These are phyloP conservation scores for Sprattus sprattus DNA, from an alignment of 2,113 vertebrate genomes.

Conservation along the genomic window DNA sequence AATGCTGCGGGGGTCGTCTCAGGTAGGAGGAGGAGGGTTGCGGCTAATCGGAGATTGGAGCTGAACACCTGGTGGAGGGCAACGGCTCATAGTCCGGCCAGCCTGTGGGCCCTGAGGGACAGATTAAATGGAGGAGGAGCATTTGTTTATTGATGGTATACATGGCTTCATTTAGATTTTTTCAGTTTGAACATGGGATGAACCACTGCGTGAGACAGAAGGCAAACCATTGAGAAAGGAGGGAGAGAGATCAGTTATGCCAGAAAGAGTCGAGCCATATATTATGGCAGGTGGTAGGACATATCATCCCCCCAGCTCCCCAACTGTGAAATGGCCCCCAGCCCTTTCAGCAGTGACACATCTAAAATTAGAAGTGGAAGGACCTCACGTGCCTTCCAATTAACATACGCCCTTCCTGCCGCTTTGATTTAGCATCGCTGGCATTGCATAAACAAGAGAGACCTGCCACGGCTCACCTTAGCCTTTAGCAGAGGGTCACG, in stretches of 20 bases:
- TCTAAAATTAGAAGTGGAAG: slow-evolving; percentile 17
- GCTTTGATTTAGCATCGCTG: slow-evolving; percentile 8
- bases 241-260: not conserved
- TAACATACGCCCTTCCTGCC: slow-evolving; percentile 27
- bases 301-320: not conserved
- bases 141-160: not conserved
- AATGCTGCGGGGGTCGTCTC: not conserved
- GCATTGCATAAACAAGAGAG: not conserved
- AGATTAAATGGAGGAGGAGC: not conserved
- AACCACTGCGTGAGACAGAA: not conserved
- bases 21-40: not conserved
- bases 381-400: slow-evolving; percentile 15
- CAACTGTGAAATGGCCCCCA: slow-evolving; percentile 24
- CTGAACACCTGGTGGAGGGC: not conserved
- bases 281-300: slow-evolving; percentile 16
- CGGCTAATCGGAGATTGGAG: not conserved
- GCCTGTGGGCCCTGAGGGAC: not conserved
- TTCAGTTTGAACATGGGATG: not conserved
- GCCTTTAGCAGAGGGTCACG: not conserved
- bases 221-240: not conserved
- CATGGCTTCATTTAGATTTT: not conserved
- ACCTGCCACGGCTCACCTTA: not conserved
- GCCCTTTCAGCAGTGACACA: not conserved
- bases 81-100: not conserved
- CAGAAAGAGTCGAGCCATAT: not conserved